phyloP scores from a whole-genome alignment of 2,888 invertebrate species.

The Amiota communis region DNA sequence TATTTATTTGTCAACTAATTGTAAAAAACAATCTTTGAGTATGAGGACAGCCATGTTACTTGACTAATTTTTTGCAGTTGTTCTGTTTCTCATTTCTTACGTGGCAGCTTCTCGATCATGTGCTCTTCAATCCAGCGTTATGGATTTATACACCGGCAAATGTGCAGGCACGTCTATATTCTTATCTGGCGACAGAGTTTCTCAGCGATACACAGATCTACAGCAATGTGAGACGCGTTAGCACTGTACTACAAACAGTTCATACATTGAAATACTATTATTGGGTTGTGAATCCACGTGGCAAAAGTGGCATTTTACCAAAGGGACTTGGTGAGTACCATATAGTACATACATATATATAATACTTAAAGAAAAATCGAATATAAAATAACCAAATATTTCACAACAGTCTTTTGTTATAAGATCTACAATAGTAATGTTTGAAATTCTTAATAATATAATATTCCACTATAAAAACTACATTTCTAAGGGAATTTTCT shows the following conservation, averaged over 20 bases:
- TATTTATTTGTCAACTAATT: neutral
- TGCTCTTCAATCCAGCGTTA: conserved; percentile 98
- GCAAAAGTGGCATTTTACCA: conserved; percentile 95
- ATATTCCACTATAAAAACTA: too few species aligned
- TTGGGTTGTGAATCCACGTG: conserved; percentile 97
- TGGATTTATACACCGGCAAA: conserved; percentile 99
- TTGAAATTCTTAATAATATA: too few species aligned
- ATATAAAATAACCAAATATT: neutral
- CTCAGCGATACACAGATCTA: conserved; percentile 97
- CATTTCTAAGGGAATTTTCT: too few species aligned
- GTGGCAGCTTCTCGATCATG: conserved; percentile 98
- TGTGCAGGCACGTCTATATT: conserved; percentile 95
- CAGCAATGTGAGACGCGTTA: conserved; percentile 95
- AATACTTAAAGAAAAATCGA: neutral
- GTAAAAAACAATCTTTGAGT: conserved; percentile 66
- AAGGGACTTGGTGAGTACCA: conserved; percentile 90
- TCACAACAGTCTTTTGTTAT: too few species aligned
- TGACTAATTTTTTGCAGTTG: conserved; percentile 80
- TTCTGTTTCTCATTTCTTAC: conserved; percentile 92
- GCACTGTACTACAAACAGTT: conserved; percentile 97
- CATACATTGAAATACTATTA: conserved; percentile 99
- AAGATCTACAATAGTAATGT: too few species aligned
- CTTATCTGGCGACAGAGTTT: conserved; percentile 99
- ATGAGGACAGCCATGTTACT: conserved; percentile 75
- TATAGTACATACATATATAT: neutral